Base-by-base conservation (phyloP, 2,113 vertebrate genomes). In the Equus przewalskii region DNA sequence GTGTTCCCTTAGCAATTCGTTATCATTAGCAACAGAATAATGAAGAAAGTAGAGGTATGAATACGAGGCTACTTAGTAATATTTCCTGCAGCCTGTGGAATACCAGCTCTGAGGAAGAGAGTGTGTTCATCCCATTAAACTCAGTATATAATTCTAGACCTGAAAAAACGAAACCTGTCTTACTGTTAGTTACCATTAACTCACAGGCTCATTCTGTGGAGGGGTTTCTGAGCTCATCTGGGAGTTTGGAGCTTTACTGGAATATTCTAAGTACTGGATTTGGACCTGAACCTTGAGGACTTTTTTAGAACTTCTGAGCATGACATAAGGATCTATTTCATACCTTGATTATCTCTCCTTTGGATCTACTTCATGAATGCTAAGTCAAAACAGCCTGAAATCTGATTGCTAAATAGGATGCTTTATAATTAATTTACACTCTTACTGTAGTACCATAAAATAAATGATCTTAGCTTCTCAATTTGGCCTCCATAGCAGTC, bases 391-490 rank as follows among this genome's bases (percentile, higher is more conserved):
- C 65, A 26, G 14, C 14, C 54, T 64, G 7, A 41, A 14, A 75
- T 87, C 30, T 83, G 44, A 89, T 22, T 87, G 51, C 41, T 83
- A 87, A 95, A 89, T 30, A 93, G 7, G 28, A 54, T 78, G 11
- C 15, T 91, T 94, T 81, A 76, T 0, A 91, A 81, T 49, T 49
- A 89, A 69, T 92, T 85, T 10, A 96, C 49, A 64, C 33, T 91
- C 12, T 64, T 81, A 49, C 13, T 56, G 58, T 58, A 41, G 12
- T 75, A 79, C 33, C 56, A 58, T 78, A 51, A 97, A 94, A 89
- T 94, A 86, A 97, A 98, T 86, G 51, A 87, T 58, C 36, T 92
- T 96, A 92, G 33, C 73, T 97, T 94, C 44, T 94, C 58, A 78
- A 9, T 83, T 96, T 94, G 28, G 44, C 46, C n/a, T 90, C 30